Evolutionary conservation across 2,113 vertebrate genomes (phyloP).

Genomic region (Martes martes): DNA sequence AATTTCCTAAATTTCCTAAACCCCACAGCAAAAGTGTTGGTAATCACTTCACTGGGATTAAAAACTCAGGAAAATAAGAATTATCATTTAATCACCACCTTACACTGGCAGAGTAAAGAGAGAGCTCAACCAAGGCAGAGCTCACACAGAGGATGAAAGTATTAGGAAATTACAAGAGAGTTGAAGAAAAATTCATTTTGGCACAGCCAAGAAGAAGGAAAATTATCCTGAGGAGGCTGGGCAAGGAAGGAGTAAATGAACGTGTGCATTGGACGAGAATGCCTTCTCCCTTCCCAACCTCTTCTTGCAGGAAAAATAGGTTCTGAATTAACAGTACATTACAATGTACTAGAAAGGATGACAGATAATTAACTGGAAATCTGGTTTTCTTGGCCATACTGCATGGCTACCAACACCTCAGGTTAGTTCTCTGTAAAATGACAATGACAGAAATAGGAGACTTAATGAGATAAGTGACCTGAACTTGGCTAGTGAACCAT

Average conservation of each 20-base stretch:
- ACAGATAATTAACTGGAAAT: background rate
- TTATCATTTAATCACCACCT: background rate
- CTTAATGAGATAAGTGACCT: background rate
- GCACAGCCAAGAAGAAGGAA: background rate
- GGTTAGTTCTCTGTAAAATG: conserved; percentile 3
- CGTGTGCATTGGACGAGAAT: background rate
- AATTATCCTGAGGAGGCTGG: background rate
- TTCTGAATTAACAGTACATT: background rate
- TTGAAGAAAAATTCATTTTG: background rate
- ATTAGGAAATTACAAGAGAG: background rate
- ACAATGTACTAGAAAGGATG: background rate
- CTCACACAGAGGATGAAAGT: background rate
- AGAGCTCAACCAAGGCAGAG: background rate
- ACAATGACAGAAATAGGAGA: background rate
- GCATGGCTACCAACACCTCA: background rate
- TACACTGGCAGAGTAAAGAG: background rate
- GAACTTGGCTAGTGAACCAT: background rate
- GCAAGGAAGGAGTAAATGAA: background rate
- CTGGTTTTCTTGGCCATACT: background rate
- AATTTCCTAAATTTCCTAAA: background rate
- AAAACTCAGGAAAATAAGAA: background rate
- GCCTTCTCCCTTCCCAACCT: background rate
- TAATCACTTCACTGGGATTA: background rate
- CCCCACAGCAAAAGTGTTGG: background rate
- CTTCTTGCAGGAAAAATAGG: background rate